Evolutionary conservation across 2,113 vertebrate genomes (phyloP).

Genomic region (Paramisgurnus dabryanus): DNA sequence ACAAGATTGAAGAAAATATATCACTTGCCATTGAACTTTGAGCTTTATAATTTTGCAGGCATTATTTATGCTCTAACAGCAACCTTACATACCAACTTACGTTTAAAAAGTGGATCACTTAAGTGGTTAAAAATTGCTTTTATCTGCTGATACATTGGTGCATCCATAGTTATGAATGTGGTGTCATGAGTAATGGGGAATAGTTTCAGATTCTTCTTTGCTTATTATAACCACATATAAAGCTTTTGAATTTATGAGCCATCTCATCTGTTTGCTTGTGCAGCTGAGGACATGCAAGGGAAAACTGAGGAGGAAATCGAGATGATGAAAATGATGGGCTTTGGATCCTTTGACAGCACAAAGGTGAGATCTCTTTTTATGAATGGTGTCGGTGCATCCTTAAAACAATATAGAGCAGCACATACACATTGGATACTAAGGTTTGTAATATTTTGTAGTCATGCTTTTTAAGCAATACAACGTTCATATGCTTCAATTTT

Average conservation of each 20-base stretch:
- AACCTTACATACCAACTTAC: no score
- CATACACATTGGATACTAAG: neutral
- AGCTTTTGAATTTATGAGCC: neutral
- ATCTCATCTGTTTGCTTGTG: slow-evolving; percentile 27
- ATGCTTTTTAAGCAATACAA: neutral
- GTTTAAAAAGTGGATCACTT: no score
- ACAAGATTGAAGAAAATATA: no score
- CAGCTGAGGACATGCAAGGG: slow-evolving; percentile 92
- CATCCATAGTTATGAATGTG: no score
- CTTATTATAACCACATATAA: neutral
- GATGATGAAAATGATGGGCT: slow-evolving; percentile 98
- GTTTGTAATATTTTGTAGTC: neutral
- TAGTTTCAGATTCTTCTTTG: no score
- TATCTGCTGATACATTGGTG: no score
- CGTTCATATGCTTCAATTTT: neutral
- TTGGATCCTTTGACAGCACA: slow-evolving; percentile 83
- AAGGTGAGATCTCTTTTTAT: slow-evolving; percentile 77
- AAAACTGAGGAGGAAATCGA: slow-evolving; percentile 98
- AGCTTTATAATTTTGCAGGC: no score
- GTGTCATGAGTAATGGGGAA: no score
- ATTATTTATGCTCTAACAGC: no score
- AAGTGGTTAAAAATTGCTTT: no score
- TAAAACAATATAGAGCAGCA: neutral
- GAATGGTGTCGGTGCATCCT: no score
- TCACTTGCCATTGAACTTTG: no score